phyloP scores from a whole-genome alignment of 2,113 vertebrate species.

The Zeus faber region DNA sequence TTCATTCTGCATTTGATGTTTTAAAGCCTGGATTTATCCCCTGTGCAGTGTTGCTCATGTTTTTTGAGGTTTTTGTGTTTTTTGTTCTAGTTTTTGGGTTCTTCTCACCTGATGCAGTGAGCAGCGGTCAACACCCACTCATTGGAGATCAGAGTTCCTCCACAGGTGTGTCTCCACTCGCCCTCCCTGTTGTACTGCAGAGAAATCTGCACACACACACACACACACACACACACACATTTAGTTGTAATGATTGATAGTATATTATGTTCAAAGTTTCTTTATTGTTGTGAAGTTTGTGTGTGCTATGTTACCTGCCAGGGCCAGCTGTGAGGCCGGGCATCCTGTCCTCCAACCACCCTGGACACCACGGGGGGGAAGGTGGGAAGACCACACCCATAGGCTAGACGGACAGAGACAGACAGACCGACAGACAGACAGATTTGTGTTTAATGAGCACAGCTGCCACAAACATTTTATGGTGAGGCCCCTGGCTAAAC shows the following conservation, averaged over 20 bases:
- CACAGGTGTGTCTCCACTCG: slow-evolving; percentile 82
- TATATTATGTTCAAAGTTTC: background rate
- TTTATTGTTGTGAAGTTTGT: background rate
- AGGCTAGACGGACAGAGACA: slow-evolving; percentile 49
- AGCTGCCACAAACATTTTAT: too few species aligned
- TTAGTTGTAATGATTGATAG: background rate
- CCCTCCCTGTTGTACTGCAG: slow-evolving; percentile 76
- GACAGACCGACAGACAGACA: slow-evolving; percentile 1
- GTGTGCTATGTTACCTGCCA: slow-evolving; percentile 74
- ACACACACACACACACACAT: background rate
- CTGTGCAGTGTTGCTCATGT: too few species aligned
- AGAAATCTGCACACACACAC: slow-evolving; percentile 73
- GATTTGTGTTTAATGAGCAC: background rate
- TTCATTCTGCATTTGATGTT: too few species aligned
- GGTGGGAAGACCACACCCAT: slow-evolving; percentile 70
- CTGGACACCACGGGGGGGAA: slow-evolving; percentile 55
- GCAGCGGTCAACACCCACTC: slow-evolving; percentile 86
- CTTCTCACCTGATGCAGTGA: slow-evolving; percentile 87
- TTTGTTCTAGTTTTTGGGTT: too few species aligned
- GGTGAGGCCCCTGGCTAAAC: too few species aligned
- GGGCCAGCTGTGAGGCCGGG: slow-evolving; percentile 73
- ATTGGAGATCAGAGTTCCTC: slow-evolving; percentile 79
- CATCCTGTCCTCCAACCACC: slow-evolving; percentile 76
- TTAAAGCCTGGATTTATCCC: too few species aligned
- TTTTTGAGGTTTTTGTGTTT: too few species aligned